These are phyloP conservation scores for Zonitis immaculata DNA, from an alignment of 2,888 invertebrate species.

Conservation along the genomic window DNA sequence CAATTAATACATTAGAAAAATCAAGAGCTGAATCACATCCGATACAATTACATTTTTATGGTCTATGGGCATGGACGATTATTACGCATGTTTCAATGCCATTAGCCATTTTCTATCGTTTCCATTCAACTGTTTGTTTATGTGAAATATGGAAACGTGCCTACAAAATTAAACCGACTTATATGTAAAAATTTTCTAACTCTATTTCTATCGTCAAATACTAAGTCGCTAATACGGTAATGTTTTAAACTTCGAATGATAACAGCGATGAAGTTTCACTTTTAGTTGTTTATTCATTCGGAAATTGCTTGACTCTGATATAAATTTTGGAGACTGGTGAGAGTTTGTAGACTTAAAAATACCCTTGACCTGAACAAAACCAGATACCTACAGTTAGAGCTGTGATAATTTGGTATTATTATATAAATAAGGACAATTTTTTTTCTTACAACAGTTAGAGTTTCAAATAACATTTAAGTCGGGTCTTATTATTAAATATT, in stretches of 20 bases:
- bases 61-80: conserved; percentile 87
- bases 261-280: no score
- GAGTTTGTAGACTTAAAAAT: no score
- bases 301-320: no score
- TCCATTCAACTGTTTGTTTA: conserved; percentile 87
- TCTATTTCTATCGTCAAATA: no score
- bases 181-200: conserved; percentile 36
- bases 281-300: no score
- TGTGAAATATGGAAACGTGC: conserved; percentile 91
- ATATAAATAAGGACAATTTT: background rate
- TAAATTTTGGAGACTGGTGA: background rate
- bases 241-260: no score
- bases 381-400: background rate
- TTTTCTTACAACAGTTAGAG: no score
- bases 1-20: conserved; percentile 79
- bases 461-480: conserved; percentile 14
- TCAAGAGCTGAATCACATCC: conserved; percentile 78
- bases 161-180: conserved; percentile 66
- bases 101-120: conserved; percentile 82
- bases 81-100: conserved; percentile 88
- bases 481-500: background rate
- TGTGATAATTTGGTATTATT: background rate
- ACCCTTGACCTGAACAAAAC: background rate
- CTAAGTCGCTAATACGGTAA: no score
- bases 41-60: conserved; percentile 76